Percentiles rank a stretch among this genome's conserved stretches.
Evolutionary conservation across 2,888 invertebrate species (phyloP).

Genomic region (Sphaerophoria taeniata): DNA sequence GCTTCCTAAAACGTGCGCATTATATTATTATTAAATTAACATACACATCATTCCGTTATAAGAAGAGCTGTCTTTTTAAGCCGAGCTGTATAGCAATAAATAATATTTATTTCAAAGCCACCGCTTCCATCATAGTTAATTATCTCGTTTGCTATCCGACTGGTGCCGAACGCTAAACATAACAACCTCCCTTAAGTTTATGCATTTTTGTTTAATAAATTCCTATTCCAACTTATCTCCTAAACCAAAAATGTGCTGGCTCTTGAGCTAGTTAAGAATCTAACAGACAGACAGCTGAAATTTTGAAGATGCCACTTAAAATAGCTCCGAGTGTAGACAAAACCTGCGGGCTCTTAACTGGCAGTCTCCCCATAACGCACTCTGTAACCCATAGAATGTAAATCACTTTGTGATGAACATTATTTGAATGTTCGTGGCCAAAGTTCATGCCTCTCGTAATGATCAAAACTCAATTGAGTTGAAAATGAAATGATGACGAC

Average conservation of each 20-base stretch:
- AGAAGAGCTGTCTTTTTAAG: too few species aligned
- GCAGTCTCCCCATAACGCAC: constrained; percentile 11
- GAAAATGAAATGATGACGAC: too few species aligned
- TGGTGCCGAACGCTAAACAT: background rate
- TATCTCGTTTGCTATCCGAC: too few species aligned
- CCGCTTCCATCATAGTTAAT: too few species aligned
- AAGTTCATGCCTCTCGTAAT: constrained; percentile 46
- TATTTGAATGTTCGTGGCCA: constrained; percentile 32
- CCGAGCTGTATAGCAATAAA: too few species aligned
- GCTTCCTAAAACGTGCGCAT: too few species aligned
- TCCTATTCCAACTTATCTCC: background rate
- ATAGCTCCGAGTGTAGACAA: constrained; percentile 13
- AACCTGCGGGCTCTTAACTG: constrained; percentile 48
- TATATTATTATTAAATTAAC: too few species aligned
- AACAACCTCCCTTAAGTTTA: background rate
- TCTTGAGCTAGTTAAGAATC: constrained; percentile 28
- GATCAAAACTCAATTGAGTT: constrained; percentile 58
- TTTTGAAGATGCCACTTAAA: constrained; percentile 63
- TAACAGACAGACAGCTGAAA: constrained; percentile 45
- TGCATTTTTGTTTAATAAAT: constrained; percentile 31
- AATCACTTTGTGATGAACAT: constrained; percentile 48
- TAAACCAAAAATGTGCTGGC: constrained; percentile 4
- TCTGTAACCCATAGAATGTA: constrained; percentile 56
- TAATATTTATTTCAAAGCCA: too few species aligned
- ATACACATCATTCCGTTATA: too few species aligned